Conservation (phyloP, 2,113 vertebrate species). For the Gallinago media region DNA sequence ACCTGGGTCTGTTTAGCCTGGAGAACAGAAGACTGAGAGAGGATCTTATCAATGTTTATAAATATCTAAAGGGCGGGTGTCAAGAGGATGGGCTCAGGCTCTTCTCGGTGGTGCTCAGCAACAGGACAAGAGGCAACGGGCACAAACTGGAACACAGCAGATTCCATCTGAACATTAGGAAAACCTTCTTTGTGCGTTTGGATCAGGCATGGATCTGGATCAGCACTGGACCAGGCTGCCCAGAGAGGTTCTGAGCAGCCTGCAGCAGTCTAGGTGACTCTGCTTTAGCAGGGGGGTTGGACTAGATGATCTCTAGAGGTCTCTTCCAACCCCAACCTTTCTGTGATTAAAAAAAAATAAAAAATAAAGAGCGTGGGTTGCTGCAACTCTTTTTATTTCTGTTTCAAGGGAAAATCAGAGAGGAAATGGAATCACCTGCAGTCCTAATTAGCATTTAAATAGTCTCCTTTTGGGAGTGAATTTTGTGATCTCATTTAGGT, state of each 20-base stretch:
- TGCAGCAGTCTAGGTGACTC: too few relatives aligned
- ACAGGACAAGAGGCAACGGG: neutral
- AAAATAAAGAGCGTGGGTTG: neutral
- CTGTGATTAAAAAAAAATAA: neutral
- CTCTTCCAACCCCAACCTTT: neutral
- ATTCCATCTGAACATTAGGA: neutral
- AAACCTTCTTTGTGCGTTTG: neutral
- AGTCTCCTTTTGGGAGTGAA: neutral
- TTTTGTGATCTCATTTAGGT: neutral
- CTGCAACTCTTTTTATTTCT: neutral
- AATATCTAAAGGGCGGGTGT: neutral
- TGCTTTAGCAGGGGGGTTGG: too few relatives aligned
- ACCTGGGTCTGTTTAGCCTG: neutral
- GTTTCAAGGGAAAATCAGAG: neutral
- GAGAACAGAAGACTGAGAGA: neutral
- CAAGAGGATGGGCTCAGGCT: too few relatives aligned
- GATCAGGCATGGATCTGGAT: too few relatives aligned
- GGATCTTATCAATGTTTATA: neutral
- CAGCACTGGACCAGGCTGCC: neutral
- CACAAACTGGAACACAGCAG: neutral
- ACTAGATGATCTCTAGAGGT: too few relatives aligned
- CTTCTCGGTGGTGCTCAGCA: neutral
- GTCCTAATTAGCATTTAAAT: slow-evolving; percentile 34
- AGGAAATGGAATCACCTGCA: slow-evolving; percentile 25
- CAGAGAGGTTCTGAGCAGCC: neutral